Evolutionary conservation across 1,140 invertebrate species (phyloP), one percentile per base, ranked within the genome.

Genomic region (Drosophila tristis): DNA sequence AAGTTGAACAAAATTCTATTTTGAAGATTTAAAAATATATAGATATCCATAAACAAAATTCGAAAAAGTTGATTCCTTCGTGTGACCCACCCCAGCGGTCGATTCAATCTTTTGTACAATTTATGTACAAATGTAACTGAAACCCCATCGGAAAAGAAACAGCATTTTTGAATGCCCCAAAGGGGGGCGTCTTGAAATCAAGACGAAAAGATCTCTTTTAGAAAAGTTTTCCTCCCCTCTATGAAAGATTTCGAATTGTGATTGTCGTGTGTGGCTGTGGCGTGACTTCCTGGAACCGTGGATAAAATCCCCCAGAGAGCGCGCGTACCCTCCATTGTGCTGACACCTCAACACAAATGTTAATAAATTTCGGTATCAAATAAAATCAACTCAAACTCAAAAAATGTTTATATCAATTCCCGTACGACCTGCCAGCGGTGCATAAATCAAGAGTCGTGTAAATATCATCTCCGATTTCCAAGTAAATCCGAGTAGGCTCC

Each of bases 391-490:
- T 67, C 64, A 67, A 66, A 35, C 31, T 35, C 31, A 39, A 11
- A 39, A 13, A 39, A 29, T 39, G 1, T 67, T 67, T 39, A 66
- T 67, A 66, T 67, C 64, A 54, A 67, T 67, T 54, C 64, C 47
- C n/a, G 35, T 29, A 43, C 26, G 39, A 20, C 20, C 8, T 42
- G 35, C 51, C n/a, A 39, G 35, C 35, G 35, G 11, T 39, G 35
- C 11, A 67, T 67, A 66, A 67, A 54, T 67, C 64, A 67, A 66
- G 64, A 66, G 64, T 62, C 50, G 64, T 67, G 66, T 67, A 67
- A 67, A 67, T 67, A 67, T 67, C 64, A 67, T 67, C 64, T 67
- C 64, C 64, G 47, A 67, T 67, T 67, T 67, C 64, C 64, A 67
- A 67, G 64, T 67, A 67, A 60, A 67, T 26, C 26, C 13, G 48